These are phyloP conservation scores for Nymphalis urticae DNA, from an alignment of 2,888 invertebrate species.

Conservation along the genomic window DNA sequence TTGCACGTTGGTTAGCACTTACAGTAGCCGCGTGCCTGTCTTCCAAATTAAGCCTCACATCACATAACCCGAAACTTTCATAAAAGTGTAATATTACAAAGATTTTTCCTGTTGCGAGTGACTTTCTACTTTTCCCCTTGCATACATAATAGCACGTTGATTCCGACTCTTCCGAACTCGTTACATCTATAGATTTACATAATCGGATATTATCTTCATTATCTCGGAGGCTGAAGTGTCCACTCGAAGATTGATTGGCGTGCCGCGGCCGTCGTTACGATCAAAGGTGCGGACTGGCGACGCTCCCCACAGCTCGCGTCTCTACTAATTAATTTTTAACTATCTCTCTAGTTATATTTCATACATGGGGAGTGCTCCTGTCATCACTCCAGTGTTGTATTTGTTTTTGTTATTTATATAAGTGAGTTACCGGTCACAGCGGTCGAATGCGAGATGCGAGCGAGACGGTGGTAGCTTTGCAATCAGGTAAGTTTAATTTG, in stretches of 20 bases:
- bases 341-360: background rate
- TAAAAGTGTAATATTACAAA: too few species aligned
- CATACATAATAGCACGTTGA: background rate
- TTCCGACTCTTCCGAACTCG: background rate
- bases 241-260: conserved; percentile 18
- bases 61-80: too few species aligned
- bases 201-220: conserved; percentile 6
- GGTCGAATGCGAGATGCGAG: too few species aligned
- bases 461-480: too few species aligned
- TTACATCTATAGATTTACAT: background rate
- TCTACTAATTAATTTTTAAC: conserved; percentile 15
- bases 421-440: too few species aligned
- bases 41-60: too few species aligned
- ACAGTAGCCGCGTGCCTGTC: too few species aligned
- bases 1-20: too few species aligned
- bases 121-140: too few species aligned
- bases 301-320: background rate
- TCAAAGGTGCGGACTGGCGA: conserved; percentile 17
- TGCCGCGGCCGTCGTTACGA: conserved; percentile 24
- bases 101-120: too few species aligned
- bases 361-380: background rate
- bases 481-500: too few species aligned
- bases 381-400: background rate
- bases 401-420: background rate
- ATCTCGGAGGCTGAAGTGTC: background rate